phyloP scores from a whole-genome alignment of 2,888 invertebrate genomes.

The Cotesia congregata region DNA sequence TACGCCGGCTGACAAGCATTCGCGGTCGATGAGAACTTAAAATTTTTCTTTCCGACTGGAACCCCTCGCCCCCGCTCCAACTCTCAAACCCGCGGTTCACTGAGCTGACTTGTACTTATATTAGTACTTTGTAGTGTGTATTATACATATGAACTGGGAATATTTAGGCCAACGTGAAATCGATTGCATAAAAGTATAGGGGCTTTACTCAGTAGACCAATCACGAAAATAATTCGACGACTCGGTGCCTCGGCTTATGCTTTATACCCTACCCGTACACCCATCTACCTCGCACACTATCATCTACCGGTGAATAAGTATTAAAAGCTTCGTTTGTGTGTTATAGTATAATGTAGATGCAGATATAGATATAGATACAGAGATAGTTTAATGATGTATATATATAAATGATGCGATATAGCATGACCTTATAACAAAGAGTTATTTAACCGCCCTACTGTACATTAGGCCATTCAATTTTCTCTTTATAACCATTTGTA shows the following conservation, averaged over 20 bases:
- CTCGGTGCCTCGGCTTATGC: slow-evolving; percentile 39
- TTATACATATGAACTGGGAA: slow-evolving; percentile 29
- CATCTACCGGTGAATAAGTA: no score
- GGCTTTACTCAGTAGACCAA: slow-evolving; percentile 40
- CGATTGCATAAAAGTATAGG: slow-evolving; percentile 52
- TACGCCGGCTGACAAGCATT: slow-evolving; percentile 31
- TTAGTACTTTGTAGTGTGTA: background rate
- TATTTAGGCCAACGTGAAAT: slow-evolving; percentile 52
- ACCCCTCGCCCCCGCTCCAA: background rate
- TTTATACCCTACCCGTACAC: slow-evolving; percentile 9
- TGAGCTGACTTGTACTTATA: slow-evolving; percentile 31
- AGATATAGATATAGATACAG: background rate
- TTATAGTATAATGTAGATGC: background rate
- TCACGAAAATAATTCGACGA: slow-evolving; percentile 41
- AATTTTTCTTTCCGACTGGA: background rate
- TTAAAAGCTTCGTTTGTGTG: no score
- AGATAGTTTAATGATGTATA: background rate
- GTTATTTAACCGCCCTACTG: slow-evolving; percentile 19
- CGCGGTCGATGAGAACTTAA: slow-evolving; percentile 32
- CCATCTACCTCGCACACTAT: no score
- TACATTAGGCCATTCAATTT: slow-evolving; percentile 11
- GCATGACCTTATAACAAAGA: slow-evolving; percentile 29
- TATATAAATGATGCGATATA: background rate
- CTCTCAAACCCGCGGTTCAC: slow-evolving; percentile 6
- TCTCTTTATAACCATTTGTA: slow-evolving; percentile 3